Percentiles rank a stretch among this genome's conserved stretches.
Conservation (phyloP, 2,888 invertebrate species). For the Mamestra brassicae region DNA sequence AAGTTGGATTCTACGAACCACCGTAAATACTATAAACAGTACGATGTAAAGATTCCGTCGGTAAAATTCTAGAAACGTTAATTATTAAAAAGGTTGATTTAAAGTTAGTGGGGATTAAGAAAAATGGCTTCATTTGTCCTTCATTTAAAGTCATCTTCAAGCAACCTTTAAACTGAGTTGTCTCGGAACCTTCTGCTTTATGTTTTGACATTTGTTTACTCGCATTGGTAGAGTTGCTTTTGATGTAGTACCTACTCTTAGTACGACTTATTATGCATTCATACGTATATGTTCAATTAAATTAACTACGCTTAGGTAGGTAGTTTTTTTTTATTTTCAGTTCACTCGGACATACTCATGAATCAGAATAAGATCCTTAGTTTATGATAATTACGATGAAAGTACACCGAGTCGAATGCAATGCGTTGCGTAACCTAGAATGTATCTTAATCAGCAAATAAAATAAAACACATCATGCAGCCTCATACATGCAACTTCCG, state of each 20-base stretch:
- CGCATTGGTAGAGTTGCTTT: neutral
- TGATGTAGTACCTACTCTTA: neutral
- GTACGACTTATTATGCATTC: too few relatives aligned
- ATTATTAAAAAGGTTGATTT: too few relatives aligned
- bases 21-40: neutral
- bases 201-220: neutral
- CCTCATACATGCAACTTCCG: conserved; percentile 54
- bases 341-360: neutral
- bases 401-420: conserved; percentile 33
- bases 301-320: neutral
- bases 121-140: too few relatives aligned
- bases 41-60: neutral
- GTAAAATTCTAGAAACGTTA: neutral
- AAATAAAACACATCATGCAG: conserved; percentile 43
- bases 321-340: neutral
- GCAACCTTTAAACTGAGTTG: neutral
- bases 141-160: too few relatives aligned
- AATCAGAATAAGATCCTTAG: neutral
- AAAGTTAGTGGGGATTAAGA: too few relatives aligned
- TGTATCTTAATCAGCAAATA: conserved; percentile 41
- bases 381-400: conserved; percentile 35
- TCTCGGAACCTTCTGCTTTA: neutral
- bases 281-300: too few relatives aligned
- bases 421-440: conserved; percentile 52
- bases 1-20: neutral